Percentiles rank a stretch among this genome's conserved stretches.
phyloP scores from a whole-genome alignment of 35 echinoderm and acorn worm species.

The Holothuria glaberrima region DNA sequence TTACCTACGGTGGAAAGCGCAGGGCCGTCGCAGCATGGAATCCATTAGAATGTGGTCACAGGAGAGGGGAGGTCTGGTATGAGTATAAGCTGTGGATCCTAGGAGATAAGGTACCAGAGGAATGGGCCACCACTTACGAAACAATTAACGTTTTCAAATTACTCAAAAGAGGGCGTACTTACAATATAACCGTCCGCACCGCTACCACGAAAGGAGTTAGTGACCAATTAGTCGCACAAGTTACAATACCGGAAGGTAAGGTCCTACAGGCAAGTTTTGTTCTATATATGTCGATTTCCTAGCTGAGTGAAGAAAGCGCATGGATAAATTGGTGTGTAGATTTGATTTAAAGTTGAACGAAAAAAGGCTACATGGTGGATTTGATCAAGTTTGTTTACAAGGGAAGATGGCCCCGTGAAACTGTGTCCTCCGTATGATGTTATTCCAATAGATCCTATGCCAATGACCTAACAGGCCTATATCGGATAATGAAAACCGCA shows the following conservation, averaged over 20 bases:
- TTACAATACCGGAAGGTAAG: conserved; percentile 30
- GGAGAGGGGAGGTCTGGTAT: conserved; percentile 21
- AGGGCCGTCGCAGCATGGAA: conserved; percentile 1
- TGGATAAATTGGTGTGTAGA: no score
- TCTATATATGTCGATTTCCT: no score
- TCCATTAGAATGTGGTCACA: conserved; percentile 1
- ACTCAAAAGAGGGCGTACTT: conserved; percentile 4
- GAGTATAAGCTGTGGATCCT: conserved; percentile 40
- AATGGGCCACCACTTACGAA: neutral
- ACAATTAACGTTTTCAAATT: neutral
- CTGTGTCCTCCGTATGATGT: no score
- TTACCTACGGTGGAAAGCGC: conserved; percentile 25
- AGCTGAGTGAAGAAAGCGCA: no score
- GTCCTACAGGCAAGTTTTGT: no score
- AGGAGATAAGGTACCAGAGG: neutral
- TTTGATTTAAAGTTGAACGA: no score
- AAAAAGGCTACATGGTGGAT: no score
- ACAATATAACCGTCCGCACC: conserved; percentile 32
- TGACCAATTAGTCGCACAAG: neutral
- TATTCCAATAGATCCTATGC: no score
- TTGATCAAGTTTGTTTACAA: no score
- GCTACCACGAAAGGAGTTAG: neutral
- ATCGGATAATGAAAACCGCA: no score
- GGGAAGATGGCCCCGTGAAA: no score
- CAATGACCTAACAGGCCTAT: no score